phyloP scores from a whole-genome alignment of 2,888 invertebrate species.

The Protula sp. region DNA sequence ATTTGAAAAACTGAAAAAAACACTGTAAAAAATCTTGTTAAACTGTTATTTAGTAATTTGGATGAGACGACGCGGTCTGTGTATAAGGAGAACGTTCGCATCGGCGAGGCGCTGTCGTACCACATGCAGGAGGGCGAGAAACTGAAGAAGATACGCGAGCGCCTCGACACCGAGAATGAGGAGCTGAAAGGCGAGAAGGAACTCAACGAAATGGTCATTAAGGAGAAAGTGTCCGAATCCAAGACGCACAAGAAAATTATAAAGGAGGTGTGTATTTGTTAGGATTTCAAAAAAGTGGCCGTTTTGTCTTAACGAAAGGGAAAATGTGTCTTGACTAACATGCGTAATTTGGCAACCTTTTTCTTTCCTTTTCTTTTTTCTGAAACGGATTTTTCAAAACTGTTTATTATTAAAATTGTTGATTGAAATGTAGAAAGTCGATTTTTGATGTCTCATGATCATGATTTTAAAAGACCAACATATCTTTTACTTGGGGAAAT shows the following conservation, averaged over 20 bases:
- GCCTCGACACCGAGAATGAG: slow-evolving; percentile 38
- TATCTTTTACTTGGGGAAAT: no score
- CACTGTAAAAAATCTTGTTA: no score
- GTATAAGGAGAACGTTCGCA: slow-evolving; percentile 52
- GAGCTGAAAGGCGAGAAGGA: slow-evolving; percentile 42
- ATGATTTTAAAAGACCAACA: no score
- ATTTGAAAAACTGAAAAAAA: no score
- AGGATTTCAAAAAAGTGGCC: no score
- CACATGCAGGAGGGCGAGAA: slow-evolving; percentile 45
- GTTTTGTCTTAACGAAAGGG: background rate
- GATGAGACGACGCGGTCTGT: slow-evolving; percentile 54
- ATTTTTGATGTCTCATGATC: no score
- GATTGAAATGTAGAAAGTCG: no score
- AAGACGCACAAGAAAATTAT: slow-evolving; percentile 41
- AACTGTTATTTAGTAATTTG: slow-evolving; percentile 47
- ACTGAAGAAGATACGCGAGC: slow-evolving; percentile 36
- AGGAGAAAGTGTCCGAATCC: slow-evolving; percentile 44
- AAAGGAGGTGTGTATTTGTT: slow-evolving; percentile 35
- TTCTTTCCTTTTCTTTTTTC: no score
- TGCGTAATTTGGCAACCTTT: no score
- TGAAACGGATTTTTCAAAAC: no score
- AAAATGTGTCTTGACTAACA: background rate
- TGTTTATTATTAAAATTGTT: no score
- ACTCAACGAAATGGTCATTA: slow-evolving; percentile 44
- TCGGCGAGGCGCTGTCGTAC: slow-evolving; percentile 46